Base-by-base conservation (phyloP, 1,140 invertebrate genomes). In the Ceratina japonica region DNA sequence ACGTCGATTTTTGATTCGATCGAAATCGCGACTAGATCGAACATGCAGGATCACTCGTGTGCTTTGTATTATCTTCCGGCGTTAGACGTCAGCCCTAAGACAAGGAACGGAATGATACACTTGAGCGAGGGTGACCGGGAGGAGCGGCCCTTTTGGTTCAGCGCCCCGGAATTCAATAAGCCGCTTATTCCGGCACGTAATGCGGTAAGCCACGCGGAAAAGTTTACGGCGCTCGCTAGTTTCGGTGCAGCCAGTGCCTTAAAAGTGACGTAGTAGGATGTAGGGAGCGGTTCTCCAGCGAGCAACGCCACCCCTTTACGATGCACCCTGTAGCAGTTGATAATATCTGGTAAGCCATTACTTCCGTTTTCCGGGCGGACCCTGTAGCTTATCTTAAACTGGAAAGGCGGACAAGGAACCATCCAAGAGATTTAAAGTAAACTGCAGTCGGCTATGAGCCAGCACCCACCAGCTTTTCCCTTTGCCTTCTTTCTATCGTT, bases 301-400 rank as follows among this genome's bases (percentile, higher is more conserved):
- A 37, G 56, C 62, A 75, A 18, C 70, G 70, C 76, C 82, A 80
- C 44, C 84, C 79, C 69, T 81, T 86, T 81, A 87, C 78, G 70
- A 77, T 81, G 69, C 64, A 78, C 62, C 71, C 65, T 79, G 80
- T 77, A 84, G 64, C 75, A 85, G 83, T 86, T 87, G 86, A 87
- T 87, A 87, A 87, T 87, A 87, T 87, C 83, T 87, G 79, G 81
- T 87, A 84, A 87, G 79, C 81, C 86, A 87, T 87, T 87, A 84
- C 86, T 87, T 87, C 83, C 83, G 83, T 87, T 87, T 87, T 84
- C 86, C 76, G 83, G 81, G 79, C 76, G 79, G 81, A 84, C 79
- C 74, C 27, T 79, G 81, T 85, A 87, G 86, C 86, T 87, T 87
- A 87, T 87, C 86, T 87, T 84, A 84, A 87, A 85, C 83, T 77